Evolutionary conservation across 2,113 vertebrate genomes (phyloP), one percentile per base, ranked within the genome.

Genomic region (Laterallus jamaicensis): DNA sequence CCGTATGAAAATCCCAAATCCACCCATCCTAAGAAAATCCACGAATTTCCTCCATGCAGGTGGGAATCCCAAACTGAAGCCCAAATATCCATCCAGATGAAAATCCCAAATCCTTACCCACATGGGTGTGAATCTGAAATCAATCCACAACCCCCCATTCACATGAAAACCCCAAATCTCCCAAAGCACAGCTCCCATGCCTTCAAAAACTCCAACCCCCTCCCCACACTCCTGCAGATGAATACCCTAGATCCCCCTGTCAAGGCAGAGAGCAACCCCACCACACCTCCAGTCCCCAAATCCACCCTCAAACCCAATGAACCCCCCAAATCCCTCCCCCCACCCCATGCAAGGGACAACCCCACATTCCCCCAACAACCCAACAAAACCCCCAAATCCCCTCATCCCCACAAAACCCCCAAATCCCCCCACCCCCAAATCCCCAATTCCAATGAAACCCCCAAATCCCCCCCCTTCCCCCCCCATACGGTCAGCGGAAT

Each of bases 291-390:
- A 62, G 10, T 6, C 47, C 20, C 19, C 5, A 76, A 39, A 66
- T 79, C 15, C 7, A 76, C 2, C 11, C 3, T 15, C 50, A 59
- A 86, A 10, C 5, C 0, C 0, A 62, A 11, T 7, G 4, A 8
- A 42, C n/a, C 11, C 7, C 19, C 15, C 14, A 68, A 55, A 82
- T 32, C 6, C 7, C 35, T 35, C 24, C 26, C 62, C 31, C 29
- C 19, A 29, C 19, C 4, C 13, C 14, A 17, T 1, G 13, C 13
- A 75, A 5, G 4, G 14, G 3, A 5, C 14, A 71, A 4, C 12
- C 22, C 22, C 22, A 47, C 21, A 26, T 8, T 26, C 28, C 25
- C 10, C 13, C 10, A 31, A 42, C 6, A 15, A 10, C 12, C 44
- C 37, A 56, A 8, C 0, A 0, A 56, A 39, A 13, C 5, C 20